These are phyloP conservation scores for Nephrotoma flavescens DNA, from an alignment of 2,888 invertebrate genomes.

Conservation along the genomic window DNA sequence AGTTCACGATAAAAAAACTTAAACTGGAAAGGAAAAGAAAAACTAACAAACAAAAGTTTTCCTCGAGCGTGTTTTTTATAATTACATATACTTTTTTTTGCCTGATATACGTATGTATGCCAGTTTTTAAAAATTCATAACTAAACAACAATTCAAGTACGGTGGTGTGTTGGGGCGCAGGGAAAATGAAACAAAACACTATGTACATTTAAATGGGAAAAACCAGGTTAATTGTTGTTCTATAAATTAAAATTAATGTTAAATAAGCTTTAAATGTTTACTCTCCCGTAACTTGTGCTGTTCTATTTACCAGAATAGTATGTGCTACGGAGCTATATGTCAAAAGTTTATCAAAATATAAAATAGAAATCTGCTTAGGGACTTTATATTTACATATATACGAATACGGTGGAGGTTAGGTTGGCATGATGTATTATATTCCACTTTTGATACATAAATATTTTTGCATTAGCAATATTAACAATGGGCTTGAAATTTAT, in stretches of 20 bases:
- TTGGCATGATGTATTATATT: neutral
- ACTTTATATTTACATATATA: neutral
- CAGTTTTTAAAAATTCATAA: neutral
- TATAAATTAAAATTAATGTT: neutral
- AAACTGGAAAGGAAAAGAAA: neutral
- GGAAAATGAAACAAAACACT: neutral
- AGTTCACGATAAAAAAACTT: neutral
- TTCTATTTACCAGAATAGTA: neutral
- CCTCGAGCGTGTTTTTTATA: neutral
- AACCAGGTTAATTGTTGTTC: neutral
- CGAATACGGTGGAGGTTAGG: neutral
- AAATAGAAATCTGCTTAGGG: neutral
- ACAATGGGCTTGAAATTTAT: neutral
- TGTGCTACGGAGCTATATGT: neutral
- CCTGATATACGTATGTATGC: neutral
- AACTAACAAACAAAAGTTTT: neutral
- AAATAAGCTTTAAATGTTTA: neutral
- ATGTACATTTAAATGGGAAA: neutral
- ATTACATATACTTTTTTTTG: neutral
- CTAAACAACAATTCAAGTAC: neutral
- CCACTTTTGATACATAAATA: neutral
- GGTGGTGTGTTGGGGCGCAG: neutral
- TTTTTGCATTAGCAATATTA: neutral
- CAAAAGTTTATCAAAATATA: neutral
- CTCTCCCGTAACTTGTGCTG: neutral